Percentiles rank a stretch among this genome's conserved stretches.
phyloP scores from a whole-genome alignment of 2,113 vertebrate species.

The Symphodus melops region DNA sequence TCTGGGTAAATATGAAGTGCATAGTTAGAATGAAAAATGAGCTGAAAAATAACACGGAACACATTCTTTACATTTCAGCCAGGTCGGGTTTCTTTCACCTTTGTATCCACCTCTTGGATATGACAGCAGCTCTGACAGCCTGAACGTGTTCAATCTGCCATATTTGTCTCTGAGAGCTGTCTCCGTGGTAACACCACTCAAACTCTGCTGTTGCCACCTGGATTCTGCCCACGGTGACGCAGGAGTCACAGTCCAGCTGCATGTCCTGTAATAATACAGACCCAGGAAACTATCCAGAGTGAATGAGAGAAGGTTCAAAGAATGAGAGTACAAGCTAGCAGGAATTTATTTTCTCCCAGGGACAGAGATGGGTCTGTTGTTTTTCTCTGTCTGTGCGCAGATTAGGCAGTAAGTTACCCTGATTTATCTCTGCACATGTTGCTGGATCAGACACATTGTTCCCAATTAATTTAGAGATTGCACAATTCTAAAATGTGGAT shows the following conservation, averaged over 20 bases:
- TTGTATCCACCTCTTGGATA: background rate
- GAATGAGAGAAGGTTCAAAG: background rate
- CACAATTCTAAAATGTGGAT: background rate
- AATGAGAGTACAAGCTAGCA: background rate
- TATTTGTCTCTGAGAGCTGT: conserved; percentile 43
- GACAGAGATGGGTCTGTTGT: background rate
- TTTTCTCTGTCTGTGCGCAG: too few species aligned
- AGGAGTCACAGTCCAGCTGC: conserved; percentile 44
- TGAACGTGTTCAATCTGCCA: conserved; percentile 44
- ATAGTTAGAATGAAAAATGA: conserved; percentile 6
- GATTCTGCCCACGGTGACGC: conserved; percentile 39
- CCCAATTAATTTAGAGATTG: background rate
- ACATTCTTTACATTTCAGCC: conserved; percentile 17
- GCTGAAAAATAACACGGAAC: conserved; percentile 10
- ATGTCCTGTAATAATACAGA: background rate
- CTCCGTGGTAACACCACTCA: conserved; percentile 50
- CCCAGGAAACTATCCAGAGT: conserved; percentile 15
- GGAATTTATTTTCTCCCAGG: background rate
- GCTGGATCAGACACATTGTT: background rate
- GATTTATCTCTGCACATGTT: too few species aligned
- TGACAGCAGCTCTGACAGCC: conserved; percentile 23
- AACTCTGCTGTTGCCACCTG: conserved; percentile 49
- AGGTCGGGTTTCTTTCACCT: conserved; percentile 3
- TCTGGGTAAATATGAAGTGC: background rate
- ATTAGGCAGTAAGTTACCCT: too few species aligned